These are phyloP conservation scores for Heliothis peltigera DNA, from an alignment of 2,888 invertebrate genomes.

Conservation along the genomic window DNA sequence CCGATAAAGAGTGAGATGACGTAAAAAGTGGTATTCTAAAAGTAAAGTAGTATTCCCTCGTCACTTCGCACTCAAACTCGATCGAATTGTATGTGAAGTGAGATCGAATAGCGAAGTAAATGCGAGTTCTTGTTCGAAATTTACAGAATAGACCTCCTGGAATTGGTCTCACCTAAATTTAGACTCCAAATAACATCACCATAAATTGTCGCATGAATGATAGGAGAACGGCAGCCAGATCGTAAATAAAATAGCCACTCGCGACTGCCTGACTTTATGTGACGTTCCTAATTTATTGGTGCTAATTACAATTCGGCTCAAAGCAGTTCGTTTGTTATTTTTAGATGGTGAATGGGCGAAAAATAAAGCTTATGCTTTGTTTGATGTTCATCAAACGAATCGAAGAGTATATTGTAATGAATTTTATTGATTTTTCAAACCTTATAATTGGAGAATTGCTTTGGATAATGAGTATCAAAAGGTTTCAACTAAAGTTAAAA, in stretches of 20 bases:
- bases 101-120: too few species aligned
- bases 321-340: constrained; percentile 28
- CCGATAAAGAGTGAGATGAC: too few species aligned
- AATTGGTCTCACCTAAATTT: constrained; percentile 15
- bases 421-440: too few species aligned
- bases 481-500: too few species aligned
- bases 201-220: constrained; percentile 48
- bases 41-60: too few species aligned
- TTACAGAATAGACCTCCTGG: too few species aligned
- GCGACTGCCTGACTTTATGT: constrained; percentile 47
- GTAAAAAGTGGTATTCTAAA: too few species aligned
- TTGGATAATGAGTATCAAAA: too few species aligned
- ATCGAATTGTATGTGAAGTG: too few species aligned
- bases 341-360: constrained; percentile 21
- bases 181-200: constrained; percentile 9
- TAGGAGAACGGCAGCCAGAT: constrained; percentile 6
- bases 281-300: constrained; percentile 58
- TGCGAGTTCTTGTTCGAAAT: too few species aligned
- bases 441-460: too few species aligned
- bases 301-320: constrained; percentile 59
- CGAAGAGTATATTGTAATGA: neutral
- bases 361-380: neutral
- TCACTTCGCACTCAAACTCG: too few species aligned
- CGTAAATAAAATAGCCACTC: constrained; percentile 40
- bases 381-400: neutral